These are phyloP conservation scores for Barypeithes pellucidus DNA, from an alignment of 2,888 invertebrate genomes.

Conservation along the genomic window DNA sequence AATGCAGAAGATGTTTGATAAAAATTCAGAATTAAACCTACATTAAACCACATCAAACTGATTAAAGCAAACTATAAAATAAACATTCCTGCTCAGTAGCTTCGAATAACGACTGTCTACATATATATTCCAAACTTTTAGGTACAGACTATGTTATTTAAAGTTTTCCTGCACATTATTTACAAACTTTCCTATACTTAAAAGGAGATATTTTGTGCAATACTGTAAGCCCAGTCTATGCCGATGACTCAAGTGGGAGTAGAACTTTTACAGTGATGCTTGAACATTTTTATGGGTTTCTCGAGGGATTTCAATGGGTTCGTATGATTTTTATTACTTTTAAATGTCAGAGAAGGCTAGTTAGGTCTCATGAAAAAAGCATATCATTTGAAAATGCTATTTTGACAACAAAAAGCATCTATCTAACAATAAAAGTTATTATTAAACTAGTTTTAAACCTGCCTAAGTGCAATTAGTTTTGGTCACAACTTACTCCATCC, in stretches of 20 bases:
- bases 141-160: constrained; percentile 49
- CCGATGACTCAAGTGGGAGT: constrained; percentile 49
- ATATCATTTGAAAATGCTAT: too few relatives aligned
- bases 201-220: constrained; percentile 45
- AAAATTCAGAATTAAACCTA: too few relatives aligned
- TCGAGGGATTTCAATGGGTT: neutral
- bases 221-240: constrained; percentile 43
- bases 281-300: constrained; percentile 25
- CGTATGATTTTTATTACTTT: constrained; percentile 6
- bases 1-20: too few relatives aligned
- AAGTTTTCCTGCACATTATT: constrained; percentile 48
- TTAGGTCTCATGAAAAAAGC: too few relatives aligned
- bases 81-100: constrained; percentile 9
- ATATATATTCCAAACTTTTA: constrained; percentile 9
- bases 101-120: constrained; percentile 31
- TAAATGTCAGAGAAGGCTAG: too few relatives aligned
- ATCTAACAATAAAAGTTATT: too few relatives aligned
- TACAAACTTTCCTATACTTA: constrained; percentile 42
- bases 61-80: neutral
- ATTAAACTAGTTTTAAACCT: too few relatives aligned
- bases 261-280: constrained; percentile 46
- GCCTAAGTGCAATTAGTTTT: too few relatives aligned
- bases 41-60: too few relatives aligned
- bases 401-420: too few relatives aligned
- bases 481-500: too few relatives aligned